Conservation (phyloP, 2,113 vertebrate species). For the Erythrolamprus reginae region DNA sequence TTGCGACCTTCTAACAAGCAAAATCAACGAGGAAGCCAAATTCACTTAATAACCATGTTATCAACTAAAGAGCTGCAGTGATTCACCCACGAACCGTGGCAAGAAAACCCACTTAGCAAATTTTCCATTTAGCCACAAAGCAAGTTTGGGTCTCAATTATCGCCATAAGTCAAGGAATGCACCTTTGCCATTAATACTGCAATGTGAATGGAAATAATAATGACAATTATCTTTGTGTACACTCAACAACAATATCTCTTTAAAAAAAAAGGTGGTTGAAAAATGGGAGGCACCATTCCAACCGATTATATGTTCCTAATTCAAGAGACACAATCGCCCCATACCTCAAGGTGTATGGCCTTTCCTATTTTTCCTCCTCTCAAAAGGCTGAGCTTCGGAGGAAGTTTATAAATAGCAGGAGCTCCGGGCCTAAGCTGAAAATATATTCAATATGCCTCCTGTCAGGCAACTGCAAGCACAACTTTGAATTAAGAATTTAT, state of each 20-base stretch:
- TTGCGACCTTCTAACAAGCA: not conserved
- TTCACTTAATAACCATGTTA: not conserved
- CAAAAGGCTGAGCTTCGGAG: not conserved
- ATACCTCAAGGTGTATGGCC: not conserved
- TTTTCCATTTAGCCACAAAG: not conserved
- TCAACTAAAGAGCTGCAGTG: not conserved
- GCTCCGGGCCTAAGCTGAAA: not conserved
- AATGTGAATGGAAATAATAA: not conserved
- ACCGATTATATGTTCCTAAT: not conserved
- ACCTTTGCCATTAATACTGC: not conserved
- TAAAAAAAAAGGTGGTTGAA: not conserved
- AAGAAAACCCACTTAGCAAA: not conserved
- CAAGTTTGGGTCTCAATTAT: not conserved
- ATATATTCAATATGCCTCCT: not conserved
- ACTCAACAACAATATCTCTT: not conserved
- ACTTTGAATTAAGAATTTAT: not conserved
- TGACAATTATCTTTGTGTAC: not conserved
- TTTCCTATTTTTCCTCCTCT: not conserved
- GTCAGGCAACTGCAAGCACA: not conserved
- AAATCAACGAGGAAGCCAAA: no score
- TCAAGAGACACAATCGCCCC: not conserved
- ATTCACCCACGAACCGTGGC: not conserved
- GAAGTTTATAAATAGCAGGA: not conserved
- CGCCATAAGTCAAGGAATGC: not conserved
- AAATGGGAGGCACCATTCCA: not conserved